phyloP scores from a whole-genome alignment of 2,888 invertebrate genomes.

The Ctena decussata region DNA sequence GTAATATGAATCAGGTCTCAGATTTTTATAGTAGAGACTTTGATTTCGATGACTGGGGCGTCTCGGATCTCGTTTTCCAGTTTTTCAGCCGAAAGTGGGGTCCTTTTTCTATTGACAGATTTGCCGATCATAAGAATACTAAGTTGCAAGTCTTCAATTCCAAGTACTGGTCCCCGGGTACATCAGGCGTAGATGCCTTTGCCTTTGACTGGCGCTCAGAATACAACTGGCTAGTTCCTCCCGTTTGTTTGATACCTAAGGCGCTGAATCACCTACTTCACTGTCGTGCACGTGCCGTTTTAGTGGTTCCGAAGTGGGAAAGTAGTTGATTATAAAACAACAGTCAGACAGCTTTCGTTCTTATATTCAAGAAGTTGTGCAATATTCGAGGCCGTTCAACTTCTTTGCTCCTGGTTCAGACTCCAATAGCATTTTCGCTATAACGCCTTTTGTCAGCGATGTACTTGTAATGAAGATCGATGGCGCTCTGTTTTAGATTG shows the following conservation, averaged over 20 bases:
- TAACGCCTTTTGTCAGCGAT: background rate
- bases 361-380: background rate
- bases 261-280: background rate
- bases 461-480: background rate
- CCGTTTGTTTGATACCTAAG: background rate
- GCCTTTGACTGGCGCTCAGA: background rate
- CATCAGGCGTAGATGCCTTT: slow-evolving; percentile 4
- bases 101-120: slow-evolving; percentile 15
- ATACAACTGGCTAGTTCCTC: slow-evolving; percentile 9
- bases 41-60: slow-evolving; percentile 18
- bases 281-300: background rate
- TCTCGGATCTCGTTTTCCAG: background rate
- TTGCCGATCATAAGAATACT: background rate
- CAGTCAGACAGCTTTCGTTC: background rate
- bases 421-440: background rate
- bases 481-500: background rate
- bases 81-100: slow-evolving; percentile 21
- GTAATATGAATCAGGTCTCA: background rate
- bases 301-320: background rate
- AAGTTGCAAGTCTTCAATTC: slow-evolving; percentile 1
- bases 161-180: slow-evolving; percentile 5
- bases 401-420: background rate
- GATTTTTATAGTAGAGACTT: no score
- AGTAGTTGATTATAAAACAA: background rate
- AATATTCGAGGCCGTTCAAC: background rate